Conservation (phyloP, 1,140 invertebrate genomes). For the Phocides pigmalion region DNA sequence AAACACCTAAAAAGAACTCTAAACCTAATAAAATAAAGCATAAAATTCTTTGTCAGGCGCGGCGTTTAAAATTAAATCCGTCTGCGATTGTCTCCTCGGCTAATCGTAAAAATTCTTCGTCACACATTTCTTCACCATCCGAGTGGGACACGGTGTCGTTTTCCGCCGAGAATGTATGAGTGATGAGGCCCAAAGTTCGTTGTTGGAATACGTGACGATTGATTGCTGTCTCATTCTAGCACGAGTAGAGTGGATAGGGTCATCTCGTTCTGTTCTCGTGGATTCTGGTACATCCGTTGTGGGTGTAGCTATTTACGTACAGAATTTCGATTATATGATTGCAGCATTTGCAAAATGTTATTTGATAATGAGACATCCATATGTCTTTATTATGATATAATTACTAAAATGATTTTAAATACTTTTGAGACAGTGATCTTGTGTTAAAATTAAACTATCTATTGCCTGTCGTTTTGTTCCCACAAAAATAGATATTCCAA, state of each 20-base stretch:
- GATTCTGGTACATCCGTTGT: slow-evolving; percentile 43
- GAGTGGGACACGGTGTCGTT: not conserved
- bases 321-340: slow-evolving; percentile 27
- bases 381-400: no score
- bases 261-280: slow-evolving; percentile 25
- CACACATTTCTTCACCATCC: slow-evolving; percentile 7
- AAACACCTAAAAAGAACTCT: slow-evolving; percentile 2
- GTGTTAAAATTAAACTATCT: no score
- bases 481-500: no score
- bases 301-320: slow-evolving; percentile 30
- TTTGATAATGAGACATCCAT: not conserved
- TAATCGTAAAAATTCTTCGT: slow-evolving; percentile 64
- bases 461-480: no score
- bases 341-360: slow-evolving; percentile 7
- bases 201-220: slow-evolving; percentile 5
- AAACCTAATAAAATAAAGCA: not conserved
- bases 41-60: slow-evolving; percentile 4
- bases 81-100: slow-evolving; percentile 56
- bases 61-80: slow-evolving; percentile 60
- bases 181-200: not conserved
- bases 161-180: not conserved
- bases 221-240: slow-evolving; percentile 22
- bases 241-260: not conserved
- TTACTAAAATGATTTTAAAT: no score
- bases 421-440: no score